A percentile compares a stretch with the other conserved stretches of the same genome.
Evolutionary conservation across 2,113 vertebrate genomes (phyloP).

Genomic region (Leptosomus discolor): DNA sequence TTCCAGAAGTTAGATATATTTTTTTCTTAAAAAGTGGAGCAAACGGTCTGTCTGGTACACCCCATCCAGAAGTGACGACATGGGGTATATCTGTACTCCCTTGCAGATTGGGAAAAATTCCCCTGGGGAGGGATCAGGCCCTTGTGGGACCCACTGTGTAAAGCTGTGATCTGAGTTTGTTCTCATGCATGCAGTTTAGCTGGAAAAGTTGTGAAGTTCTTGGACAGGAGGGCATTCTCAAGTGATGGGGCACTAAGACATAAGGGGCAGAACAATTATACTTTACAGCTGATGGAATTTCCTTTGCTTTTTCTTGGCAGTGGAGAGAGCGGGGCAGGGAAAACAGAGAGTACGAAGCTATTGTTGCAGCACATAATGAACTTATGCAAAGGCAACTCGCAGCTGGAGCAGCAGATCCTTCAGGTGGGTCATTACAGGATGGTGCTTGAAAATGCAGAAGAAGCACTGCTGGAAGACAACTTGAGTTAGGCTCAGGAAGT

Average conservation of each 20-base stretch:
- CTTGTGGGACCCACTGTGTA: accelerated
- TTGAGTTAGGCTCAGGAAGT: background rate
- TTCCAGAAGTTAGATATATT: background rate
- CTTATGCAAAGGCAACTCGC: constrained; percentile 71
- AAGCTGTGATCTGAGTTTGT: background rate
- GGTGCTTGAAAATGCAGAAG: background rate
- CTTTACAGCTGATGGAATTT: background rate
- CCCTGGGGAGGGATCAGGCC: background rate
- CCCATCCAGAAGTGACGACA: background rate
- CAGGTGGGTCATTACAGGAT: constrained; percentile 62
- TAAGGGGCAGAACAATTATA: background rate
- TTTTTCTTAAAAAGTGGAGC: background rate
- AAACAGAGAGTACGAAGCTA: constrained; percentile 79
- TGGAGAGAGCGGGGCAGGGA: constrained; percentile 80
- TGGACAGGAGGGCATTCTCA: background rate
- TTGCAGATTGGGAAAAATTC: background rate
- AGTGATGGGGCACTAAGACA: background rate
- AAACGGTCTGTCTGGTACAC: background rate
- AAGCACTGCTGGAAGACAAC: background rate
- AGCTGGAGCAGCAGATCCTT: constrained; percentile 78
- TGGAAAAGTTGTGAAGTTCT: background rate
- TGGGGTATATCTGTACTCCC: background rate
- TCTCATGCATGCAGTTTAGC: background rate
- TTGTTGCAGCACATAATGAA: constrained; percentile 77
- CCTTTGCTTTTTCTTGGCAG: constrained; percentile 52